A percentile compares a stretch with the other conserved stretches of the same genome.
These are phyloP conservation scores for Suricata suricatta DNA, from an alignment of 2,113 vertebrate genomes.

Conservation along the genomic window DNA sequence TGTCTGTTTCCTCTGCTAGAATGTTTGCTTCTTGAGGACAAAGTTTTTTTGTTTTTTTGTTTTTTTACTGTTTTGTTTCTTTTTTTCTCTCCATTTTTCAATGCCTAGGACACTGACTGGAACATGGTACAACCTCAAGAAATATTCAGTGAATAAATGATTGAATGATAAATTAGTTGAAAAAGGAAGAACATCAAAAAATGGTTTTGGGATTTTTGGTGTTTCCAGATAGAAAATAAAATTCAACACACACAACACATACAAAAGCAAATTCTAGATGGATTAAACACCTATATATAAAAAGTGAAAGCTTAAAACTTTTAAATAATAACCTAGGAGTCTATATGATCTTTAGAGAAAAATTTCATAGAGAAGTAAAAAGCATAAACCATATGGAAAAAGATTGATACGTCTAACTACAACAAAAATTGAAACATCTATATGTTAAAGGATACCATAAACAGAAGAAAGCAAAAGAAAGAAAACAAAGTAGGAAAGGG, in stretches of 20 bases:
- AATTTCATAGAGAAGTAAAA: neutral
- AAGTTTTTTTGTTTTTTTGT: neutral
- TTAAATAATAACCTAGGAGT: neutral
- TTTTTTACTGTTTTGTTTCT: neutral
- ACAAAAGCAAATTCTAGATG: slow-evolving; percentile 21
- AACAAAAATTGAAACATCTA: neutral
- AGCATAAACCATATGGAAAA: neutral
- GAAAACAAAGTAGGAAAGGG: neutral
- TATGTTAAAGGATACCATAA: neutral
- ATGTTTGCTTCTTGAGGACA: neutral
- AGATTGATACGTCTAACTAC: neutral
- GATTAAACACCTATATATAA: neutral
- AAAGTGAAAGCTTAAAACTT: neutral
- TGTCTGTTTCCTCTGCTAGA: neutral
- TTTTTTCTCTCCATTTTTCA: neutral
- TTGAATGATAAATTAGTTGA: neutral
- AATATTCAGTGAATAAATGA: neutral
- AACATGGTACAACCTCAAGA: neutral
- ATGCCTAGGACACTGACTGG: neutral
- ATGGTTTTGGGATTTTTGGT: neutral
- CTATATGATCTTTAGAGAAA: neutral
- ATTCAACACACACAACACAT: neutral
- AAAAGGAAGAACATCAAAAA: slow-evolving; percentile 37
- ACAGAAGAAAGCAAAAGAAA: neutral
- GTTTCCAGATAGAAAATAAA: slow-evolving; percentile 21